Percentiles rank a stretch among this genome's conserved stretches.
These are phyloP conservation scores for Kryptolebias ocellatus DNA, from an alignment of 2,797 vertebrate genomes.

Conservation along the genomic window DNA sequence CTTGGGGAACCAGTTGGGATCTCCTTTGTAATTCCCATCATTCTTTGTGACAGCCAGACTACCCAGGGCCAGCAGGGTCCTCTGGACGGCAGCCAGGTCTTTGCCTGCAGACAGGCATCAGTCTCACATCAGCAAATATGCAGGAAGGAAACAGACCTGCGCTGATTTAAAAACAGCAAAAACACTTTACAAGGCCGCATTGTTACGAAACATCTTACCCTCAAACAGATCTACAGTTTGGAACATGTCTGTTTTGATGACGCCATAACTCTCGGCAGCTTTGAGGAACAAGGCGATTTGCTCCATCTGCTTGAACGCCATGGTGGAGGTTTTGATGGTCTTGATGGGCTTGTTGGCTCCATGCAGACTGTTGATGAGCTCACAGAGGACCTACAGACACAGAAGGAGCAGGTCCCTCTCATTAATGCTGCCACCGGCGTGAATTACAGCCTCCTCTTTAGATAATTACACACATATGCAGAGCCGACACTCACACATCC, in stretches of 20 bases:
- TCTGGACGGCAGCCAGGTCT: constrained; percentile 94
- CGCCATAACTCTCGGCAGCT: constrained; percentile 89
- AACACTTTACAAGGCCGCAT: not conserved
- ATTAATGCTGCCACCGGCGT: constrained; percentile 2
- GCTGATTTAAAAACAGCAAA: not conserved
- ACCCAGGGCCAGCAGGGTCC: constrained; percentile 92
- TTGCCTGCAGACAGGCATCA: constrained; percentile 77
- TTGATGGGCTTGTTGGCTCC: constrained; percentile 84
- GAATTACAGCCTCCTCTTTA: constrained; percentile 3
- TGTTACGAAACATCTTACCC: constrained; percentile 72
- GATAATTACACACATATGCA: constrained; percentile 5
- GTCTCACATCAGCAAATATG: constrained; percentile 33
- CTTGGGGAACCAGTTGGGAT: constrained; percentile 95
- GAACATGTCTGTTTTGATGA: constrained; percentile 93
- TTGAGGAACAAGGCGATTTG: constrained; percentile 92
- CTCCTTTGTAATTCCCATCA: constrained; percentile 90
- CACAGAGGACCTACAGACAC: constrained; percentile 85
- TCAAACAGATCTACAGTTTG: constrained; percentile 97
- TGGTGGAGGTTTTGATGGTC: constrained; percentile 80
- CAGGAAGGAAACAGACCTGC: constrained; percentile 8
- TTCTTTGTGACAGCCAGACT: constrained; percentile 92
- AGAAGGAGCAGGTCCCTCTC: constrained; percentile 2
- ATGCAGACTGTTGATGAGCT: constrained; percentile 92
- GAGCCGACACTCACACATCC: constrained; percentile 85
- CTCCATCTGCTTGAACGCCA: constrained; percentile 99